Percentiles rank a stretch among this genome's conserved stretches.
Evolutionary conservation across 2,888 invertebrate genomes (phyloP).

Genomic region (Drosophila eohydei): DNA sequence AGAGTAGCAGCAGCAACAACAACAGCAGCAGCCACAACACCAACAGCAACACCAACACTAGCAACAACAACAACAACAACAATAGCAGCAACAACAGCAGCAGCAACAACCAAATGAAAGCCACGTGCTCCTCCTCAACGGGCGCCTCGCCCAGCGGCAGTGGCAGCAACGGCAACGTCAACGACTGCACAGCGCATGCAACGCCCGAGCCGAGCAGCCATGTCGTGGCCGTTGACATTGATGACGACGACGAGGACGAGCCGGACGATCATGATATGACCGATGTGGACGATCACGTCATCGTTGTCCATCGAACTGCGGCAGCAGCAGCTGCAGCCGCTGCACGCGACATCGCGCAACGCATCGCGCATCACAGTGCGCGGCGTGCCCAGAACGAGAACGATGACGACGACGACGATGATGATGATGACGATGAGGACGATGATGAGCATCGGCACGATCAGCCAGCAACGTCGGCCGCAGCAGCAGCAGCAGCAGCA

Average conservation of each 20-base stretch:
- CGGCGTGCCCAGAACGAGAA: constrained; percentile 51
- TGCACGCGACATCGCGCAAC: constrained; percentile 67
- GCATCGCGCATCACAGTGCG: constrained; percentile 59
- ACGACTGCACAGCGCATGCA: constrained; percentile 29
- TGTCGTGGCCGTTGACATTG: constrained; percentile 51
- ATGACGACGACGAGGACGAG: constrained; percentile 44
- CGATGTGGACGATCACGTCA: constrained; percentile 50
- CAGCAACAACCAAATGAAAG: constrained; percentile 70
- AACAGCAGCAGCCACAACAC: constrained; percentile 49
- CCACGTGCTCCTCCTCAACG: constrained; percentile 45
- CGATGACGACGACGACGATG: constrained; percentile 59
- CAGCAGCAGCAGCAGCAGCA: constrained; percentile 37
- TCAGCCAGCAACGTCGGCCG: background rate
- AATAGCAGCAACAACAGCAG: constrained; percentile 28
- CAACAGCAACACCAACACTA: constrained; percentile 21
- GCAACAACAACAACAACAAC: constrained; percentile 29
- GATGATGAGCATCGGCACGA: constrained; percentile 23
- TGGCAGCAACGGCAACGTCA: constrained; percentile 70
- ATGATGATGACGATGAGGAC: constrained; percentile 52
- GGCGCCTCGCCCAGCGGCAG: constrained; percentile 53
- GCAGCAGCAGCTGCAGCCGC: constrained; percentile 58
- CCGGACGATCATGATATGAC: constrained; percentile 44
- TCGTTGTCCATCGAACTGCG: constrained; percentile 51
- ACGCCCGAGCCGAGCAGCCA: constrained; percentile 45
- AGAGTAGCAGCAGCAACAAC: constrained; percentile 35